phyloP scores from a whole-genome alignment of 1,140 invertebrate species.

The Habropoda laboriosa region DNA sequence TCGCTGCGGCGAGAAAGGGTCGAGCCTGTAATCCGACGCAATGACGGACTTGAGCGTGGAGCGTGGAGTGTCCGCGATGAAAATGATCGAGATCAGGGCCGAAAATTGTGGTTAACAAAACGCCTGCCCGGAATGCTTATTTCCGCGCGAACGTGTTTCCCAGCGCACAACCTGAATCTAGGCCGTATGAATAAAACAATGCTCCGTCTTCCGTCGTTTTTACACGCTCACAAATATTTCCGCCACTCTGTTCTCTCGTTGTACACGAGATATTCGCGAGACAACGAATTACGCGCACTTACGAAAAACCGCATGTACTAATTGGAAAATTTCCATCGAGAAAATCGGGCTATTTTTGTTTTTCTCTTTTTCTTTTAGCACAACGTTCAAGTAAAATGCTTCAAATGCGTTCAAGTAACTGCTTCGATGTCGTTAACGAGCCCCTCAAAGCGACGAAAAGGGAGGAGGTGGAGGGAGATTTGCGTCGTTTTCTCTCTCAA shows the following conservation, averaged over 20 bases:
- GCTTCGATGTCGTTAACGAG: not conserved
- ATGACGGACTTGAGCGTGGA: constrained; percentile 53
- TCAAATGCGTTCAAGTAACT: not conserved
- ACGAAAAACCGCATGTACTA: too few relatives aligned
- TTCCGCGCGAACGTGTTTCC: constrained; percentile 1
- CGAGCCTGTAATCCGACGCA: constrained; percentile 58
- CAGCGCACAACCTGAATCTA: not conserved
- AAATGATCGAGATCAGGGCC: constrained; percentile 36
- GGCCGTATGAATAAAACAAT: constrained; percentile 6
- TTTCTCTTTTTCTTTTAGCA: too few relatives aligned
- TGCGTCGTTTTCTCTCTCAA: constrained; percentile 3
- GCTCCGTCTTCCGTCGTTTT: not conserved
- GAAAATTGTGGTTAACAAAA: constrained; percentile 24
- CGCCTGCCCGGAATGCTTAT: not conserved
- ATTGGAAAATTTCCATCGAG: not conserved
- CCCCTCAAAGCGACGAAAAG: not conserved
- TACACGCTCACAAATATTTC: constrained; percentile 13
- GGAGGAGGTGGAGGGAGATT: not conserved
- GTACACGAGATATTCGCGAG: not conserved
- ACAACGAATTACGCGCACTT: too few relatives aligned
- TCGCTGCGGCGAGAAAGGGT: constrained; percentile 56
- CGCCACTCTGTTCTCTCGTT: not conserved
- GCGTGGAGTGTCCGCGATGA: constrained; percentile 49
- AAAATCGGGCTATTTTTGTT: too few relatives aligned
- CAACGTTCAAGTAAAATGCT: not conserved